These are phyloP conservation scores for Cladorhizidae sp. DNA, from an alignment of 37 sponge, comb jelly and placozoan species.

Conservation along the genomic window DNA sequence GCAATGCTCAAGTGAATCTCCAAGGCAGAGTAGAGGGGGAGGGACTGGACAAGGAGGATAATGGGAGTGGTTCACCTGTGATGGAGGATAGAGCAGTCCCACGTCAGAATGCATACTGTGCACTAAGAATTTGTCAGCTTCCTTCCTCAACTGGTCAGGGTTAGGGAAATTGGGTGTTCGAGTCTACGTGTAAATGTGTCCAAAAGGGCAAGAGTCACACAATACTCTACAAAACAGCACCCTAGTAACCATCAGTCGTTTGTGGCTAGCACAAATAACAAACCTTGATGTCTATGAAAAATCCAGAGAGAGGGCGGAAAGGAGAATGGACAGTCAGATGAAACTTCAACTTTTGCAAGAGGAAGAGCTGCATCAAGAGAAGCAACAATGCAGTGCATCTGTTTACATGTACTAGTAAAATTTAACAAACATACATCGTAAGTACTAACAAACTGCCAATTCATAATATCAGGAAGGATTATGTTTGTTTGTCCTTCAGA, in stretches of 20 bases:
- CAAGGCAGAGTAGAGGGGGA: background rate
- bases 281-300: slow-evolving; percentile 90
- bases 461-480: no score
- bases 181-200: slow-evolving; percentile 35
- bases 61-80: slow-evolving; percentile 59
- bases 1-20: background rate
- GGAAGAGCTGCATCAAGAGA: slow-evolving; percentile 48
- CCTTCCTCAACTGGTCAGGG: slow-evolving; percentile 60
- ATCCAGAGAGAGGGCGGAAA: slow-evolving; percentile 86
- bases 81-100: slow-evolving; percentile 75
- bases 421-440: no score
- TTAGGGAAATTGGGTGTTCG: slow-evolving; percentile 43
- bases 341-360: slow-evolving; percentile 76
- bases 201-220: background rate
- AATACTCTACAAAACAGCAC: background rate
- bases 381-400: no score
- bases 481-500: no score
- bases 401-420: no score
- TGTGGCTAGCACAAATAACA: background rate
- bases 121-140: slow-evolving; percentile 65
- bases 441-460: no score
- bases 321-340: slow-evolving; percentile 88
- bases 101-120: slow-evolving; percentile 71
- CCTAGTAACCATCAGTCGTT: background rate
- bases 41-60: background rate